A percentile compares a stretch with the other conserved stretches of the same genome.
Evolutionary conservation across 2,888 invertebrate genomes (phyloP).

Genomic region (Rhingia campestris): DNA sequence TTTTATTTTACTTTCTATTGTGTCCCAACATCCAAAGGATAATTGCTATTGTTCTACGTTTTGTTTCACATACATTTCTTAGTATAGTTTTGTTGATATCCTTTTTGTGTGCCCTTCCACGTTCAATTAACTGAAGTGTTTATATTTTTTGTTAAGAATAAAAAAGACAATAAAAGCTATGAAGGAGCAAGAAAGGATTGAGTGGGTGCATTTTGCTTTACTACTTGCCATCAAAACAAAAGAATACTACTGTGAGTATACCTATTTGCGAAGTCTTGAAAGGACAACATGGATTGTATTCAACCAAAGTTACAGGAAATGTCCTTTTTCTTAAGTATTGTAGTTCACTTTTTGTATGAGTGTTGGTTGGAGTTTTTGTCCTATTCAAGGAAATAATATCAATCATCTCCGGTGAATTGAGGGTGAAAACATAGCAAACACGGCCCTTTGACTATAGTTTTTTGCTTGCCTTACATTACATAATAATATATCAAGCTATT

Average conservation of each 20-base stretch:
- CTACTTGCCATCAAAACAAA: constrained; percentile 30
- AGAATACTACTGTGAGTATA: constrained; percentile 9
- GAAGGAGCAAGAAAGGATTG: constrained; percentile 12
- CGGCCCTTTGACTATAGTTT: constrained; percentile 14
- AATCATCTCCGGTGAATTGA: constrained; percentile 38
- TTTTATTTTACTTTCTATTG: constrained; percentile 31
- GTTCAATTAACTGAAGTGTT: constrained; percentile 70
- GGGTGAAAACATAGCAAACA: constrained; percentile 34
- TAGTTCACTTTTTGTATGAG: background rate
- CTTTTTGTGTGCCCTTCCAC: background rate
- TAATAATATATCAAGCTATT: too few relatives aligned
- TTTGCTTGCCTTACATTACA: background rate
- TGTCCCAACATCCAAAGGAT: constrained; percentile 55
- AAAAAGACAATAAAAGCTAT: background rate
- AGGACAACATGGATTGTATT: constrained; percentile 29
- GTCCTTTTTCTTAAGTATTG: constrained; percentile 24
- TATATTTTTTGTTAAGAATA: constrained; percentile 22
- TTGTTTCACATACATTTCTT: constrained; percentile 18
- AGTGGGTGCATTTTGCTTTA: constrained; percentile 23
- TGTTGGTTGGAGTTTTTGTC: background rate
- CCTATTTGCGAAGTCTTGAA: constrained; percentile 2
- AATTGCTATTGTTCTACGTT: constrained; percentile 60
- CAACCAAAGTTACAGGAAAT: constrained; percentile 32
- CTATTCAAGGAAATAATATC: constrained; percentile 4
- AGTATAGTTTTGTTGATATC: background rate